phyloP scores from a whole-genome alignment of 1,140 invertebrate genomes.

The Brachionus rotundiformis region DNA sequence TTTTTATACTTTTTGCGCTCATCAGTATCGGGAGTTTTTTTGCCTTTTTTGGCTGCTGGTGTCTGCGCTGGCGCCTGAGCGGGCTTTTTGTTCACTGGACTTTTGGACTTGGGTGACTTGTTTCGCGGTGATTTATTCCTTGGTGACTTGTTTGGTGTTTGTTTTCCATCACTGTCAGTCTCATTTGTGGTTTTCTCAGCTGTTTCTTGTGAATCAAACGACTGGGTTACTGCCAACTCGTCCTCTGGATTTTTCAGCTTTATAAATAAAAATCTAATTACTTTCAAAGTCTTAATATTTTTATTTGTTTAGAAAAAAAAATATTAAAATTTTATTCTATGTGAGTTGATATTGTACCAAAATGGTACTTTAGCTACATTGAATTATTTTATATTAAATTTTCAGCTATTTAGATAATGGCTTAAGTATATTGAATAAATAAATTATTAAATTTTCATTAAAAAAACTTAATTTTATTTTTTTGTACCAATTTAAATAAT shows the following conservation, averaged over 20 bases:
- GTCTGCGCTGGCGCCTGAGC: conserved; percentile 53
- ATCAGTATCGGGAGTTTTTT: conserved; percentile 29
- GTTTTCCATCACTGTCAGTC: background rate
- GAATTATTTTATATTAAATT: too few species aligned
- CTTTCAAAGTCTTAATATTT: too few species aligned
- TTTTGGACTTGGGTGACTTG: conserved; percentile 52
- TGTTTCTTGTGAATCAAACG: background rate
- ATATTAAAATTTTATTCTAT: background rate
- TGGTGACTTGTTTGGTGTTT: conserved; percentile 55
- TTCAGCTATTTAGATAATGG: too few species aligned
- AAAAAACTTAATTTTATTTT: too few species aligned
- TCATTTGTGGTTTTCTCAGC: conserved; percentile 20
- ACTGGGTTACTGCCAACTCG: background rate
- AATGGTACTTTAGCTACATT: too few species aligned
- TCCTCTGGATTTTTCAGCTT: conserved; percentile 33
- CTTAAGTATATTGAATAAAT: too few species aligned
- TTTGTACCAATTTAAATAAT: too few species aligned
- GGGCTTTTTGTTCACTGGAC: conserved; percentile 53
- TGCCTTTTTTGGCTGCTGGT: conserved; percentile 56
- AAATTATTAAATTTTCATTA: too few species aligned
- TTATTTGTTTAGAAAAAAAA: background rate
- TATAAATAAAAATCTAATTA: too few species aligned
- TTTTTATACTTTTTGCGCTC: background rate
- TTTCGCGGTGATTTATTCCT: conserved; percentile 57
- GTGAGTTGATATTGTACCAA: too few species aligned